phyloP scores from a whole-genome alignment of 53 echinoderm and acorn worm genomes.

The Apostichopus leukothele region DNA sequence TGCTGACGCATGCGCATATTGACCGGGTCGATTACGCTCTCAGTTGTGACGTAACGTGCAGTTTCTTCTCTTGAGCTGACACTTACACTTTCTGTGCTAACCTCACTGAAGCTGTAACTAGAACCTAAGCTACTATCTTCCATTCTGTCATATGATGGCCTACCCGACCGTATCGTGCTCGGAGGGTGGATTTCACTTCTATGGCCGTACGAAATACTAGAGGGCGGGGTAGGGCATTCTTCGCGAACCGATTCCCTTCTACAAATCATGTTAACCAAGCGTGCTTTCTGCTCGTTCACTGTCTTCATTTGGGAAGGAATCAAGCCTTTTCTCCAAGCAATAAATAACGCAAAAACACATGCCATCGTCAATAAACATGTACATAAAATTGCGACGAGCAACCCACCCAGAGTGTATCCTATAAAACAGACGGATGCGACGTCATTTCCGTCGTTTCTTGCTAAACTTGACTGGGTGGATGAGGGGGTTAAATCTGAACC shows the following conservation, averaged over 20 bases:
- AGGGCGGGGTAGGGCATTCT: not conserved
- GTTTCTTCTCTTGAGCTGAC: conserved; percentile 68
- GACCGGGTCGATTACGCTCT: conserved; percentile 71
- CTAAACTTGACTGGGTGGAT: not conserved
- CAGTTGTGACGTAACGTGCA: conserved; percentile 85
- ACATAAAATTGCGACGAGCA: conserved; percentile 5
- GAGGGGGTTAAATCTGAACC: not conserved
- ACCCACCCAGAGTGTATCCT: not conserved
- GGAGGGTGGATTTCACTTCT: conserved; percentile 55
- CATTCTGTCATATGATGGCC: conserved; percentile 66
- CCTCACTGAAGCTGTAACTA: conserved; percentile 60
- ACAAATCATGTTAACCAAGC: not conserved
- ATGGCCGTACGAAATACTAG: not conserved
- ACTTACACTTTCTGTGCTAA: conserved; percentile 64
- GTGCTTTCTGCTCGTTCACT: conserved; percentile 6
- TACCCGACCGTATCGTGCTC: conserved; percentile 53
- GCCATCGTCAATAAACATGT: conserved; percentile 22
- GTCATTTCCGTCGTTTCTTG: not conserved
- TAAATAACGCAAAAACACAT: not conserved
- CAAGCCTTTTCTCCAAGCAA: conserved; percentile 17
- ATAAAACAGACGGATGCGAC: conserved; percentile 3
- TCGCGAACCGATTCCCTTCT: not conserved
- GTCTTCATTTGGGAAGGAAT: not conserved
- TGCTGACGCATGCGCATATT: conserved; percentile 60
- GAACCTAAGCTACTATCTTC: conserved; percentile 69